Conservation (phyloP, 2,113 vertebrate genomes). For the Tapirus terrestris region DNA sequence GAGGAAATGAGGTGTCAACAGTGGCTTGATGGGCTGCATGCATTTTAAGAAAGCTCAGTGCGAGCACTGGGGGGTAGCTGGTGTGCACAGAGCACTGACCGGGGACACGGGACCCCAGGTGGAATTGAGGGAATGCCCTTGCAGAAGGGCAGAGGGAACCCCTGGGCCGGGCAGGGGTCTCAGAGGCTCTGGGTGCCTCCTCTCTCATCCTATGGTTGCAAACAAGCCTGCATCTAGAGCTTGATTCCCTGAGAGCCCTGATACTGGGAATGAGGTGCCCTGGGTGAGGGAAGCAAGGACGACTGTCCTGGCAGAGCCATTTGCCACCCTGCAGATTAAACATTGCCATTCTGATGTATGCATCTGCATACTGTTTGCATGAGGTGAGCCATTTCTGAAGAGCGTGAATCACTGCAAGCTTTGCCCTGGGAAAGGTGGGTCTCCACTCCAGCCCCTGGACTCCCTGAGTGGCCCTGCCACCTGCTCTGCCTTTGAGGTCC, state of each 20-base stretch:
- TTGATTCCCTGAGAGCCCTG: background rate
- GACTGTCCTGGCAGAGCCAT: rapidly evolving
- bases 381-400: background rate
- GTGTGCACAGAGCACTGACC: background rate
- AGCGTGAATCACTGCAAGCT: background rate
- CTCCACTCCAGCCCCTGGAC: background rate
- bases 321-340: background rate
- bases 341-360: rapidly evolving
- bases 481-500: background rate
- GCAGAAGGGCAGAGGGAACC: background rate
- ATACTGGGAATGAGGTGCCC: no score
- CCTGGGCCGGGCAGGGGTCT: rapidly evolving
- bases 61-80: rapidly evolving
- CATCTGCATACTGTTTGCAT: rapidly evolving
- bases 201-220: background rate
- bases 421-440: rapidly evolving
- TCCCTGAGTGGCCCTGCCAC: rapidly evolving
- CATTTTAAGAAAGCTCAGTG: background rate
- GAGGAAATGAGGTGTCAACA: rapidly evolving
- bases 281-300: background rate
- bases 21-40: rapidly evolving
- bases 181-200: background rate
- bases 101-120: rapidly evolving
- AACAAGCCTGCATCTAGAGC: background rate
- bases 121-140: background rate